phyloP scores from a whole-genome alignment of 2,888 invertebrate species.

The Drosophila ezoana region DNA sequence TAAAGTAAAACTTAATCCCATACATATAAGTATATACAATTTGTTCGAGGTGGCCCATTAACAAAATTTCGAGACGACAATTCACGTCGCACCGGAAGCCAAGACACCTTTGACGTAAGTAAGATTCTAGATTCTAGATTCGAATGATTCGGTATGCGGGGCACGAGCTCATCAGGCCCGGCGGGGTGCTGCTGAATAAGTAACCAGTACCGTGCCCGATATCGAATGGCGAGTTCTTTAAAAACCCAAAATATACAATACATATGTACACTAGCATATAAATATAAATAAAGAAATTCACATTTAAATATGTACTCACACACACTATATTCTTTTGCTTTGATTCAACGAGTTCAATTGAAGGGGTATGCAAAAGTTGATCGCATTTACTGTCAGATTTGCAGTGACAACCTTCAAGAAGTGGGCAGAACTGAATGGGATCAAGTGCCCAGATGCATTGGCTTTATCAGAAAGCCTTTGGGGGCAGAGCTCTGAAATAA shows the following conservation, averaged over 20 bases:
- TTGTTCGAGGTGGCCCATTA: slow-evolving; percentile 17
- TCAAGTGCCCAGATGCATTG: slow-evolving; percentile 27
- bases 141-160: slow-evolving; percentile 26
- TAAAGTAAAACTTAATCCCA: background rate
- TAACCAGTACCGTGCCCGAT: slow-evolving; percentile 24
- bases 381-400: no score
- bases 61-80: slow-evolving; percentile 4
- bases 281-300: background rate
- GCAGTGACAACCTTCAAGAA: slow-evolving; percentile 33
- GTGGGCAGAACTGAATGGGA: slow-evolving; percentile 32
- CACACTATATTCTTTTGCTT: background rate
- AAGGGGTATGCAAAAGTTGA: no score
- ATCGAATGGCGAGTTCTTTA: slow-evolving; percentile 11
- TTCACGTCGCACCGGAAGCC: slow-evolving; percentile 40
- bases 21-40: background rate
- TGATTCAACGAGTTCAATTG: no score
- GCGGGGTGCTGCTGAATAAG: slow-evolving; percentile 18
- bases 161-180: slow-evolving; percentile 31
- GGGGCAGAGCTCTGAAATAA: slow-evolving; percentile 22
- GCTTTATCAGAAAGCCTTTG: slow-evolving; percentile 45
- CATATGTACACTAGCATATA: background rate
- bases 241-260: slow-evolving; percentile 20
- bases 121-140: slow-evolving; percentile 22
- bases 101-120: slow-evolving; percentile 50
- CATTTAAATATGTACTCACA: background rate